Conservation (phyloP, 1,140 invertebrate genomes). For the Choristoneura fumiferana region DNA sequence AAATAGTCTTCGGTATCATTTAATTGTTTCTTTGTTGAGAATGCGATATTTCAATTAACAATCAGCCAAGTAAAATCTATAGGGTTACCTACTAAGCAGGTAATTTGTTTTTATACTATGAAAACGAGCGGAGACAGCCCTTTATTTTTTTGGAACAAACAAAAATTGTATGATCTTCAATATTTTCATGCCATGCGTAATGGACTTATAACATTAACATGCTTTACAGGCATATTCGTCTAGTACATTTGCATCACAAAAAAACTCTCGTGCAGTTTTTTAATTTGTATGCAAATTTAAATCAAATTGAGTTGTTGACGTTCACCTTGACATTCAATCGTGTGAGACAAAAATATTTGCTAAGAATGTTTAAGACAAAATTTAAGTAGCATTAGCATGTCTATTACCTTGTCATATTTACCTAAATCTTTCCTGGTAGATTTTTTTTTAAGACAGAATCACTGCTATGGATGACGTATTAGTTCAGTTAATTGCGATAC, state of each 20-base stretch:
- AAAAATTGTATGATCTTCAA: neutral
- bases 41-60: no score
- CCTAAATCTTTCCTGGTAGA: no score
- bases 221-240: neutral
- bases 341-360: neutral
- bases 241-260: constrained; percentile 76
- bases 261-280: constrained; percentile 93
- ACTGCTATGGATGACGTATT: no score
- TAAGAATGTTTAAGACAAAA: neutral
- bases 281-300: constrained; percentile 83
- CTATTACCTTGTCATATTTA: neutral
- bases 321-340: constrained; percentile 83
- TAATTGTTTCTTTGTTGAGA: no score
- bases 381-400: neutral
- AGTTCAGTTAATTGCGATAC: no score
- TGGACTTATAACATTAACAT: neutral
- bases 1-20: no score
- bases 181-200: neutral
- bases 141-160: no score
- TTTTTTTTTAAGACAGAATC: no score
- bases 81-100: no score
- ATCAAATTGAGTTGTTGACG: constrained; percentile 93
- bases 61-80: no score
- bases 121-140: neutral
- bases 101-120: neutral